phyloP scores from a whole-genome alignment of 1,140 invertebrate genomes.

The Dolichoris vasculosae region DNA sequence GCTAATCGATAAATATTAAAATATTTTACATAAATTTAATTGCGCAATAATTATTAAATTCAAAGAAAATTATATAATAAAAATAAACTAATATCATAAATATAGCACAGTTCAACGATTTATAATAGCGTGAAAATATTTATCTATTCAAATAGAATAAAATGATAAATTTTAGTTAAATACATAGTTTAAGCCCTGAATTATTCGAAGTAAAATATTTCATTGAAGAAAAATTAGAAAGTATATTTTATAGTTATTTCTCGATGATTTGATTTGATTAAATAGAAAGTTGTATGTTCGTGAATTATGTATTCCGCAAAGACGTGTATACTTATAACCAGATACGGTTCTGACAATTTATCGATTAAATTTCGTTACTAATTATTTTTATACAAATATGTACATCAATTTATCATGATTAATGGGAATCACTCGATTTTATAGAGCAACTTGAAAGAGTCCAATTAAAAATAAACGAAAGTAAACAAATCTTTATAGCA shows the following conservation, averaged over 20 bases:
- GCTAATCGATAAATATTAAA: background rate
- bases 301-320: conserved; percentile 6
- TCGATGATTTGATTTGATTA: background rate
- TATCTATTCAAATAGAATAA: background rate
- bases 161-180: background rate
- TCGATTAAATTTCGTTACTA: conserved; percentile 5
- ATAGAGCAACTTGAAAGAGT: background rate
- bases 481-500: background rate
- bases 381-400: conserved; percentile 3
- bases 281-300: background rate
- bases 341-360: conserved; percentile 6
- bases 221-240: background rate
- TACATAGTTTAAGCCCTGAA: background rate
- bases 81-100: background rate
- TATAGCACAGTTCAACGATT: background rate
- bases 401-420: background rate
- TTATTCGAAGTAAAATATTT: background rate
- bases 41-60: background rate
- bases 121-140: background rate
- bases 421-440: conserved; percentile 10
- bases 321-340: background rate
- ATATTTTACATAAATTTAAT: background rate
- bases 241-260: background rate
- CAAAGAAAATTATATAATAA: background rate
- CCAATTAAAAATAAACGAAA: conserved; percentile 30